Percentiles rank a stretch among this genome's conserved stretches.
These are phyloP conservation scores for Neodiprion fabricii DNA, from an alignment of 1,140 invertebrate genomes.

Conservation along the genomic window DNA sequence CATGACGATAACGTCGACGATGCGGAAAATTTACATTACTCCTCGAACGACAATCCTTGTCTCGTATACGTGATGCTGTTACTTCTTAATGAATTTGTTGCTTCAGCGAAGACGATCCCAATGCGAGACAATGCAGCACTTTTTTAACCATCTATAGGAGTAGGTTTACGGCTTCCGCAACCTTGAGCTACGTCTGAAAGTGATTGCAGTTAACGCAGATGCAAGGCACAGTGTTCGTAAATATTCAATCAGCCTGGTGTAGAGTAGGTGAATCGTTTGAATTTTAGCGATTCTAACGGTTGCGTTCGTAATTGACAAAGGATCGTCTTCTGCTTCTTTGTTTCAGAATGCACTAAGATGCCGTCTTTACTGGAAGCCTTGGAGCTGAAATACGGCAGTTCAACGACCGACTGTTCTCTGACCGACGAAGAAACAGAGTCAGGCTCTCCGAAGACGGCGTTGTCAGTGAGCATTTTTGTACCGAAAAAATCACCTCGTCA, in stretches of 20 bases:
- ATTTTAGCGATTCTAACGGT: too few species aligned
- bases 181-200: background rate
- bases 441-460: constrained; percentile 65
- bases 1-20: too few species aligned
- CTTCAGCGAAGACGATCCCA: background rate
- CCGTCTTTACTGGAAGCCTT: constrained; percentile 85
- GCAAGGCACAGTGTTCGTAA: too few species aligned
- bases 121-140: background rate
- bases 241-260: too few species aligned
- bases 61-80: background rate
- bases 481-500: constrained; percentile 79
- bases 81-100: background rate
- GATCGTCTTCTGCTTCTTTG: constrained; percentile 11
- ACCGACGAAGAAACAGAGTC: constrained; percentile 60
- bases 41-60: background rate
- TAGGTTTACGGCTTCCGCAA: background rate
- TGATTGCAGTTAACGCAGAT: background rate
- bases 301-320: background rate
- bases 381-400: constrained; percentile 79
- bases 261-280: too few species aligned
- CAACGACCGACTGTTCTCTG: constrained; percentile 61
- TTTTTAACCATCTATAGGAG: background rate
- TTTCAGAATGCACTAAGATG: constrained; percentile 67
- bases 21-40: background rate
- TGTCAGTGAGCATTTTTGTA: constrained; percentile 80